Percentiles rank a stretch among this genome's conserved stretches.
Evolutionary conservation across 2,797 vertebrate genomes (phyloP).

Genomic region (Acrossocheilus fasciatus): DNA sequence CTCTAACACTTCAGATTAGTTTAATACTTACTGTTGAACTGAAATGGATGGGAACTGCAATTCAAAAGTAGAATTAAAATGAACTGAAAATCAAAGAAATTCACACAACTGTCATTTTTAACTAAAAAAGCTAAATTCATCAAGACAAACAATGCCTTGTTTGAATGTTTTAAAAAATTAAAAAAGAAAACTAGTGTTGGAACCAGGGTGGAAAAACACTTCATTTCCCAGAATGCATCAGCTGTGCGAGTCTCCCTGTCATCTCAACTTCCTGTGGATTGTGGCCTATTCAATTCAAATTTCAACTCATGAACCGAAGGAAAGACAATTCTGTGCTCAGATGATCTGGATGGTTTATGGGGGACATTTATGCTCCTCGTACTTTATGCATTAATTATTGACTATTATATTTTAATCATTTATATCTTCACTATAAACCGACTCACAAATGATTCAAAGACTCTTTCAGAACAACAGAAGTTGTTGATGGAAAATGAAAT

Average conservation of each 20-base stretch:
- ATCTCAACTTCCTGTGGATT: background rate
- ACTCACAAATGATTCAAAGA: background rate
- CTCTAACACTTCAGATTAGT: background rate
- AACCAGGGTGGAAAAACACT: background rate
- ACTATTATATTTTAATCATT: background rate
- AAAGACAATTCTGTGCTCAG: background rate
- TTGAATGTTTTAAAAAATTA: background rate
- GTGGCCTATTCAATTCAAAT: background rate
- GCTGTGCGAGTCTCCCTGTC: background rate
- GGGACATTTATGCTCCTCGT: background rate
- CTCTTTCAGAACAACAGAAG: background rate
- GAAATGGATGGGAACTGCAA: background rate
- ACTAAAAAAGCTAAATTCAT: background rate
- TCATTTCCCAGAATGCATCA: slow-evolving; percentile 6
- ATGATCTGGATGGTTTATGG: background rate
- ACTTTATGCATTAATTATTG: background rate
- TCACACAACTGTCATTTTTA: background rate
- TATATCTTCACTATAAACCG: background rate
- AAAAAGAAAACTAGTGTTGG: background rate
- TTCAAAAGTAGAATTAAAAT: background rate
- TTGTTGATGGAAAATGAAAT: background rate
- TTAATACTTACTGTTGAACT: background rate
- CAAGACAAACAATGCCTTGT: background rate
- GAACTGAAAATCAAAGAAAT: background rate
- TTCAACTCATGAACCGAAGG: background rate